Conservation (phyloP, 2,888 invertebrate genomes). For the Physocephala rufipes region DNA sequence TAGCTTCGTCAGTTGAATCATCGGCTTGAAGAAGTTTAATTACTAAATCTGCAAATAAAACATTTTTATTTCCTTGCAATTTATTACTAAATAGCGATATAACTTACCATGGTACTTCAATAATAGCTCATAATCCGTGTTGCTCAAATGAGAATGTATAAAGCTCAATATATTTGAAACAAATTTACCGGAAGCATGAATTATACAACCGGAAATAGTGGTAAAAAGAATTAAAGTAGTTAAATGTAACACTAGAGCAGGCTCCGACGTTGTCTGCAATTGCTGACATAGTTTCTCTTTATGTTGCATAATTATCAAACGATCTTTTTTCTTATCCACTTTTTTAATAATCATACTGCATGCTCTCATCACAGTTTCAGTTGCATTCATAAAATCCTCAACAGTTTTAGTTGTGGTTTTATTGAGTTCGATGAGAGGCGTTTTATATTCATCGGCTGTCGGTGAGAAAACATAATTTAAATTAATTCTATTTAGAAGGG, state of each 20-base stretch:
- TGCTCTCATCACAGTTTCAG: conserved; percentile 76
- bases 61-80: conserved; percentile 4
- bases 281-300: conserved; percentile 84
- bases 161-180: conserved; percentile 82
- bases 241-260: conserved; percentile 82
- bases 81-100: neutral
- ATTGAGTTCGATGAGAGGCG: conserved; percentile 74
- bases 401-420: conserved; percentile 75
- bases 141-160: conserved; percentile 75
- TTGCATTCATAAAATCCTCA: conserved; percentile 81
- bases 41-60: conserved; percentile 70
- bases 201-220: conserved; percentile 79
- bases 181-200: conserved; percentile 94
- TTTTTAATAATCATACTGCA: conserved; percentile 87
- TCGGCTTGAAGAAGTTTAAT: conserved; percentile 71
- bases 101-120: conserved; percentile 79
- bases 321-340: conserved; percentile 88
- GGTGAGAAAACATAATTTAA: conserved; percentile 44
- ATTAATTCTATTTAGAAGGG: conserved; percentile 9
- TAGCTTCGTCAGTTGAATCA: conserved; percentile 67
- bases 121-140: conserved; percentile 73
- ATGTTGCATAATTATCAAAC: conserved; percentile 79
- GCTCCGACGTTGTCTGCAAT: conserved; percentile 77
- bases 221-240: conserved; percentile 83
- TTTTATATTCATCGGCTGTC: conserved; percentile 73